Evolutionary conservation across 2,113 vertebrate species (phyloP).

Genomic region (Numenius arquata): DNA sequence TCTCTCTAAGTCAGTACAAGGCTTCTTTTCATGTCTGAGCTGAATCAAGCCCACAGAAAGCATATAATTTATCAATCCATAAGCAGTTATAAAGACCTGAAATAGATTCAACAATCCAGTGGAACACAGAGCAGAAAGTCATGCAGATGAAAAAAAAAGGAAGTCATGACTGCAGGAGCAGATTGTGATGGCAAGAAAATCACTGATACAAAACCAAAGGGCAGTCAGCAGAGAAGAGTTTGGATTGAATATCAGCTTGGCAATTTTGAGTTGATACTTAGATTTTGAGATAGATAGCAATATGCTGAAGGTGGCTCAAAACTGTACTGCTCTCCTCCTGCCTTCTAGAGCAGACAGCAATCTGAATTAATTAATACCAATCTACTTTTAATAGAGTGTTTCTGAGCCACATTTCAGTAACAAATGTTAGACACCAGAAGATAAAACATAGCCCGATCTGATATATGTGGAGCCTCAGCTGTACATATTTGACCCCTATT

Average conservation of each 20-base stretch:
- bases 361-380: conserved; percentile 71
- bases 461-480: conserved; percentile 74
- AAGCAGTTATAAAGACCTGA: background rate
- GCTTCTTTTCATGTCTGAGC: background rate
- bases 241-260: background rate
- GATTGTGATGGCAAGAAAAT: background rate
- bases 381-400: conserved; percentile 69
- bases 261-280: background rate
- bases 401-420: conserved; percentile 65
- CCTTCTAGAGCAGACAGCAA: background rate
- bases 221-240: background rate
- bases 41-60: background rate
- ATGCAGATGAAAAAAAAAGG: background rate
- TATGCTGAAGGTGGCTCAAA: background rate
- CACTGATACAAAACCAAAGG: background rate
- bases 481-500: conserved; percentile 79
- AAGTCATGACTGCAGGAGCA: background rate
- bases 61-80: background rate
- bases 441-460: conserved; percentile 57
- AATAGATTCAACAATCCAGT: background rate
- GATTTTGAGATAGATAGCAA: background rate
- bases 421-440: conserved; percentile 57
- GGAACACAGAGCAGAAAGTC: background rate
- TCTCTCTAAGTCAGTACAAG: background rate
- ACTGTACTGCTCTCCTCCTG: background rate